A percentile compares a stretch with the other conserved stretches of the same genome.
Conservation (phyloP, 2,888 invertebrate species). For the Chironomus riparius region DNA sequence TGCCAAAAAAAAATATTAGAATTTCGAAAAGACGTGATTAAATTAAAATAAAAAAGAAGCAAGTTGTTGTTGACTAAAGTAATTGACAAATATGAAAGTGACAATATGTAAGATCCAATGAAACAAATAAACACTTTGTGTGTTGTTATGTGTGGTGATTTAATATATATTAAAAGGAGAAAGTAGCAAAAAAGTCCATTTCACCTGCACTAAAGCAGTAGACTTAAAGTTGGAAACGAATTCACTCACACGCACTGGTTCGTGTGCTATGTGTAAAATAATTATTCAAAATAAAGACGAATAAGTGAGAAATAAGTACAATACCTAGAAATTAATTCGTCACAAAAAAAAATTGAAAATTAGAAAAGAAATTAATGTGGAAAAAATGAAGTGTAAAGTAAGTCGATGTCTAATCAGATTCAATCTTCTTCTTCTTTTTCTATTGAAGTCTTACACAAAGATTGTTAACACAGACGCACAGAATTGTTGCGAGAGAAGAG, state of each 20-base stretch:
- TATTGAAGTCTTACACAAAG: not conserved
- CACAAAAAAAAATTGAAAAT: not conserved
- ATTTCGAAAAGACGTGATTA: not conserved
- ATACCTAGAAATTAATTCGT: not conserved
- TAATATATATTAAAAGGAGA: slow-evolving; percentile 21
- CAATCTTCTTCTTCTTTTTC: not conserved
- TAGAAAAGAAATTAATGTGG: not conserved
- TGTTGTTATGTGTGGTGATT: slow-evolving; percentile 8
- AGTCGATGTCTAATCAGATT: not conserved
- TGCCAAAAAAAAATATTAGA: not conserved
- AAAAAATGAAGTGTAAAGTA: not conserved
- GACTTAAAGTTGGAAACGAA: not conserved
- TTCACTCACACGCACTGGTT: no score
- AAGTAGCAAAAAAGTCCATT: slow-evolving; percentile 20
- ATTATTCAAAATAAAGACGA: no score
- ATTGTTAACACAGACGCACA: not conserved
- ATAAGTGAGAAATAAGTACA: not conserved
- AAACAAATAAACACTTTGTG: slow-evolving; percentile 5
- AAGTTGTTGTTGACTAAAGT: not conserved
- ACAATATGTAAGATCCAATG: slow-evolving; percentile 1
- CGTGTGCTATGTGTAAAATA: no score
- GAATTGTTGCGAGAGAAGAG: not conserved
- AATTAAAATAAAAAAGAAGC: no score
- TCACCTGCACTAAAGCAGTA: not conserved
- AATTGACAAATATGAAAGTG: slow-evolving; percentile 18